Evolutionary conservation across 1,140 invertebrate genomes (phyloP), one percentile per base, ranked within the genome.

Genomic region (Babylonia areolata): DNA sequence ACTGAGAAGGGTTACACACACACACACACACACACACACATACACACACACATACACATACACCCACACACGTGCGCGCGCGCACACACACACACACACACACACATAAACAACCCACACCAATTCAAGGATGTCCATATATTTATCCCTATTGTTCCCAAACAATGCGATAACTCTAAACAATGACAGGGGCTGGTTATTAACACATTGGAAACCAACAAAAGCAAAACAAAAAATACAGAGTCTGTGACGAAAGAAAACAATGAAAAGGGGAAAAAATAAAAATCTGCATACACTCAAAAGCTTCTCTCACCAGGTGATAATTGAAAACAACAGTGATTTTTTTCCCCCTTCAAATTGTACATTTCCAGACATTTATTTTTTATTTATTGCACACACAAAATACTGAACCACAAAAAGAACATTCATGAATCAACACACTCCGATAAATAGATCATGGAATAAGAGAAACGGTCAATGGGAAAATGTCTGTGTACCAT

Each of bases 81-180:
- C 42, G 42, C 42, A 46, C 42, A 15, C 42, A 46, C 42, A 15
- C 42, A 46, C 42, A 64, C 28, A 2, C 2, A 64, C 58, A 64
- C 15, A 64, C 58, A 28, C 12, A 64, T 28, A 12, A 64, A 23
- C 58, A 23, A 64, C 58, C 23, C 15, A 23, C 17, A 64, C 58
- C 58, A 5, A 23, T 28, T 64, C 58, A 64, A 64, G 58, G 58
- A 64, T 64, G 28, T 64, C 58, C 58, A 64, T 64, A 64, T 64
- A 64, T 64, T 64, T 64, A 28, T 64, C 58, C 58, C 58, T 64
- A 64, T 64, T 64, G 58, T 64, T 64, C 58, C 58, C 58, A 64
- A 64, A 64, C 58, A 64, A 64, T 64, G 58, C 58, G 15, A 23
- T n/a, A 64, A 64, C 15, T 5, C 28, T 23, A 23, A 64, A 64